Conservation (phyloP, 1,140 invertebrate species). For the Triops cancriformis region DNA sequence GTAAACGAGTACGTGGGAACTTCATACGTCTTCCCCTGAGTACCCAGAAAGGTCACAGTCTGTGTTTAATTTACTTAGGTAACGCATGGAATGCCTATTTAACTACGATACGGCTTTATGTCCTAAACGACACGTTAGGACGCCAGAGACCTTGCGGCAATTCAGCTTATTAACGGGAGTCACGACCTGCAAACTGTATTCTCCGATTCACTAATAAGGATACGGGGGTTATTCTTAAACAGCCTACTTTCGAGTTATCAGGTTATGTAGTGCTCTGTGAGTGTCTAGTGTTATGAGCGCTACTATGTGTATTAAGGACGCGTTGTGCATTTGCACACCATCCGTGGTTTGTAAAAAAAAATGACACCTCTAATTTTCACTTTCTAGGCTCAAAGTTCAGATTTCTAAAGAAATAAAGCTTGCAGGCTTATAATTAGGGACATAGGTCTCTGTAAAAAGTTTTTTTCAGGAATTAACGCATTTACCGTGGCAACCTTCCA, state of each 20-base stretch:
- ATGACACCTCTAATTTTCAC: not conserved
- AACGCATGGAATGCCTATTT: not conserved
- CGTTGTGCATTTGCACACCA: not conserved
- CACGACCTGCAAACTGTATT: not conserved
- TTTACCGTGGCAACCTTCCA: not conserved
- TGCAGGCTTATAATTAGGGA: not conserved
- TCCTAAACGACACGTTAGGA: not conserved
- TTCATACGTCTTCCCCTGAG: not conserved
- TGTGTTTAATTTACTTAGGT: not conserved
- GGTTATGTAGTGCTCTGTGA: not conserved
- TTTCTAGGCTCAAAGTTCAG: conserved; percentile 1
- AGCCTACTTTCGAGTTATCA: not conserved
- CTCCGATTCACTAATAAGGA: not conserved
- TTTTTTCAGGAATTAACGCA: not conserved
- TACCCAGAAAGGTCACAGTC: not conserved
- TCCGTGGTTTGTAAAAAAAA: not conserved
- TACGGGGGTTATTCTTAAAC: not conserved
- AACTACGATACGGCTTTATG: not conserved
- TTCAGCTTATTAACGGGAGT: not conserved
- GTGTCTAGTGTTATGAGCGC: not conserved
- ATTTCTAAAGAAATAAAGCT: too few species aligned
- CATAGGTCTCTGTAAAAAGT: not conserved
- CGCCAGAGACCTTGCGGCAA: not conserved
- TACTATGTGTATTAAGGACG: not conserved
- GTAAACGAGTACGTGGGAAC: not conserved